phyloP scores from a whole-genome alignment of 2,113 vertebrate species.

The Podarcis raffonei region DNA sequence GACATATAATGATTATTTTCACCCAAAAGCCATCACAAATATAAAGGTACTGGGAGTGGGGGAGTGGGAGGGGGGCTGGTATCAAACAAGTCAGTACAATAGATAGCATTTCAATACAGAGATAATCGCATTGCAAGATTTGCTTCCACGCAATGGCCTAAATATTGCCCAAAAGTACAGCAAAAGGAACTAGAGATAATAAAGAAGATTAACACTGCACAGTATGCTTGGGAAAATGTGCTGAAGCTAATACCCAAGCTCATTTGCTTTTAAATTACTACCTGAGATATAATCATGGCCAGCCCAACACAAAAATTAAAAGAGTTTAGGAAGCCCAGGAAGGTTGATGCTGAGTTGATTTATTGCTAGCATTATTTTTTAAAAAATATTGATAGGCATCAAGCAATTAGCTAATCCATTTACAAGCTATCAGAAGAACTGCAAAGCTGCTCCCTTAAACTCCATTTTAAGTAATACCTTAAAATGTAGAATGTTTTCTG shows the following conservation, averaged over 20 bases:
- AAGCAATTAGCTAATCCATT: background rate
- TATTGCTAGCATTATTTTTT: constrained; percentile 11
- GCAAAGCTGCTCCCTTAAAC: constrained; percentile 17
- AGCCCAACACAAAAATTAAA: constrained; percentile 34
- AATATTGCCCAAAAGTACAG: constrained; percentile 46
- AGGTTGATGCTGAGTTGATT: constrained; percentile 26
- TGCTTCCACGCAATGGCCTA: constrained; percentile 40
- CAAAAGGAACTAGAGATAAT: constrained; percentile 33
- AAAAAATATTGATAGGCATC: constrained; percentile 34
- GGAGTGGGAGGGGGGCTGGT: constrained; percentile 26
- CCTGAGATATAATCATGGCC: constrained; percentile 34
- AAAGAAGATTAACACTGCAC: constrained; percentile 35
- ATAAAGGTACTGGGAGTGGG: constrained; percentile 27
- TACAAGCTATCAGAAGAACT: constrained; percentile 37
- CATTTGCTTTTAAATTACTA: constrained; percentile 48
- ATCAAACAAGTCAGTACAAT: constrained; percentile 68
- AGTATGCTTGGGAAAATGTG: constrained; percentile 27
- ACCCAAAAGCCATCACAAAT: constrained; percentile 58
- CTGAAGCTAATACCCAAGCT: constrained; percentile 24
- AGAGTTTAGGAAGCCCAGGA: constrained; percentile 22
- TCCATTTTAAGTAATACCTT: constrained; percentile 13
- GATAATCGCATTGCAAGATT: constrained; percentile 51
- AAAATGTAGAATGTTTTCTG: background rate
- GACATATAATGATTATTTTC: constrained; percentile 51
- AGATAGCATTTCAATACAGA: constrained; percentile 62